A percentile compares a stretch with the other conserved stretches of the same genome.
phyloP scores from a whole-genome alignment of 2,888 invertebrate genomes.

The Coenonympha arcania region DNA sequence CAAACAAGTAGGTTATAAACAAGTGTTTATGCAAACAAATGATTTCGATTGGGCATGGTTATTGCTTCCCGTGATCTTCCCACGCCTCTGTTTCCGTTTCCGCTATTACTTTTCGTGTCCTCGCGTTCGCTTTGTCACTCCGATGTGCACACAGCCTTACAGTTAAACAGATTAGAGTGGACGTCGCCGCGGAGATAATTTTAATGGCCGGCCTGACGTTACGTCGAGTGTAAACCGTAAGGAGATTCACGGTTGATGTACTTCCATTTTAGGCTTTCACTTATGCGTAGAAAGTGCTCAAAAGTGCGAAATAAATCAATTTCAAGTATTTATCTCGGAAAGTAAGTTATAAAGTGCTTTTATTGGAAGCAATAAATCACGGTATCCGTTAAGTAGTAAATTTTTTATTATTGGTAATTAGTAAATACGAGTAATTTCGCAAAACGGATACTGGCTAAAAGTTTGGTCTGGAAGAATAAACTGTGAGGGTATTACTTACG shows the following conservation, averaged over 20 bases:
- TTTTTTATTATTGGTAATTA: neutral
- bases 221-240: slow-evolving; percentile 45
- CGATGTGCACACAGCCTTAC: slow-evolving; percentile 18
- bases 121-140: neutral
- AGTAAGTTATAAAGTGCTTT: slow-evolving; percentile 16
- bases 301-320: slow-evolving; percentile 23
- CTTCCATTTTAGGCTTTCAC: slow-evolving; percentile 50
- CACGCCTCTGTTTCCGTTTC: neutral
- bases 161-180: slow-evolving; percentile 56
- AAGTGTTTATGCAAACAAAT: too few species aligned
- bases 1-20: too few species aligned
- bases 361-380: slow-evolving; percentile 6
- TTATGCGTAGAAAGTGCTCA: slow-evolving; percentile 32
- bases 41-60: too few species aligned
- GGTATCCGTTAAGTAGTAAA: slow-evolving; percentile 1
- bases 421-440: neutral
- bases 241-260: slow-evolving; percentile 34
- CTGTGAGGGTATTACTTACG: too few species aligned
- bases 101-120: neutral
- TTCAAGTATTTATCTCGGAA: slow-evolving; percentile 12
- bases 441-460: too few species aligned
- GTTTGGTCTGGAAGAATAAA: too few species aligned
- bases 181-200: slow-evolving; percentile 50
- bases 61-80: neutral
- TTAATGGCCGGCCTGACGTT: slow-evolving; percentile 54